These are phyloP conservation scores for Balaeniceps rex DNA, from an alignment of 2,113 vertebrate species.

Conservation along the genomic window DNA sequence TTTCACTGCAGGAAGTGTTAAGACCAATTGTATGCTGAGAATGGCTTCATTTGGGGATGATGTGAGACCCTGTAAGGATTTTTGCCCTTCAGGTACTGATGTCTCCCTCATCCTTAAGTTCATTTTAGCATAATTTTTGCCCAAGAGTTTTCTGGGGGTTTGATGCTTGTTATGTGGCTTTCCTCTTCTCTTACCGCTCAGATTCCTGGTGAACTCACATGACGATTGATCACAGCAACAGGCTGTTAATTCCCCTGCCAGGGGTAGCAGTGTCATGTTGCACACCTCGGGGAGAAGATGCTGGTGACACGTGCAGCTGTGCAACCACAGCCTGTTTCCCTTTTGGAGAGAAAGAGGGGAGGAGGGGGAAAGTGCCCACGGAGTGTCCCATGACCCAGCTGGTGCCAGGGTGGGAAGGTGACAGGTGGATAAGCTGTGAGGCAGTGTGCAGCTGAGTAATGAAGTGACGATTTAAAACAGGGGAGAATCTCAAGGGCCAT, in stretches of 20 bases:
- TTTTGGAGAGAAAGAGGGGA: neutral
- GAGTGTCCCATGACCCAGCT: neutral
- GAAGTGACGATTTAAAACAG: neutral
- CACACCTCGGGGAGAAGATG: neutral
- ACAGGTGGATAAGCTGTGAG: neutral
- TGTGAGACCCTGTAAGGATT: neutral
- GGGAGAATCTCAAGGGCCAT: neutral
- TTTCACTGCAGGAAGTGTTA: neutral
- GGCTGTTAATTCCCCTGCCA: neutral
- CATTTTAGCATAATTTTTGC: neutral
- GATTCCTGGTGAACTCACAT: neutral
- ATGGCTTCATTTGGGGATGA: neutral
- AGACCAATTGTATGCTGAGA: neutral
- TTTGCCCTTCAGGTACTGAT: neutral
- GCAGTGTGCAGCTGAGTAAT: neutral
- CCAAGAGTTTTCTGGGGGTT: accelerated
- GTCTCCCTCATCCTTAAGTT: neutral
- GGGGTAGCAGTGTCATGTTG: neutral
- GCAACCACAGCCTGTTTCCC: neutral
- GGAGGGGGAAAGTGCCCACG: neutral
- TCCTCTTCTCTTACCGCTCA: neutral
- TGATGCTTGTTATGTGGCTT: neutral
- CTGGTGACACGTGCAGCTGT: neutral
- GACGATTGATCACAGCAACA: neutral
- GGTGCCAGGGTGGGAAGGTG: neutral